phyloP scores from a whole-genome alignment of 2,113 vertebrate genomes.

The Eonycteris spelaea region DNA sequence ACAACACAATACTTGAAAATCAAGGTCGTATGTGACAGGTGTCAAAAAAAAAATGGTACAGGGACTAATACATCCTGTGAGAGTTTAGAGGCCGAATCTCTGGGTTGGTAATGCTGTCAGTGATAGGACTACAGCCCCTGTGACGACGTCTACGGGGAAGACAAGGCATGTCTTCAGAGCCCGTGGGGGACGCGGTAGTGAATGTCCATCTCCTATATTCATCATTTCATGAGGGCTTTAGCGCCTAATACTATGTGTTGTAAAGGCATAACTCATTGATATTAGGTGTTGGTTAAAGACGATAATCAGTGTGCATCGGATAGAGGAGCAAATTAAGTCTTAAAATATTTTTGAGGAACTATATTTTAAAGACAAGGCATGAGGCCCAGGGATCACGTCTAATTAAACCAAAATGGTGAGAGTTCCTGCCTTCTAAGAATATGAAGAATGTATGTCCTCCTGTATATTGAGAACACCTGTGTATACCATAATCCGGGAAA shows the following conservation, averaged over 20 bases:
- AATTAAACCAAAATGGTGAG: not conserved
- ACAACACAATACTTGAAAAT: not conserved
- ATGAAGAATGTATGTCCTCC: not conserved
- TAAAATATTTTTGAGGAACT: not conserved
- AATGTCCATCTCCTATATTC: not conserved
- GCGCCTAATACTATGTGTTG: not conserved
- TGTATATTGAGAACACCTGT: not conserved
- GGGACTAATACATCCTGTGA: not conserved
- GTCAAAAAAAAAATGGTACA: not conserved
- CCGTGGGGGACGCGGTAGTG: not conserved
- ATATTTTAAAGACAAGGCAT: not conserved
- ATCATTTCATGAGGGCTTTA: not conserved
- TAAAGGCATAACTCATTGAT: not conserved
- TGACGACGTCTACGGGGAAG: not conserved
- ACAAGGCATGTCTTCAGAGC: not conserved
- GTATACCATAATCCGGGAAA: not conserved
- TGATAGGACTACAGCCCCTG: not conserved
- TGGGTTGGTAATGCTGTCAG: not conserved
- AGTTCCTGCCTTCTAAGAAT: not conserved
- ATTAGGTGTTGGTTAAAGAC: not conserved
- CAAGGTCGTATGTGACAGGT: not conserved
- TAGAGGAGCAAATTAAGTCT: not conserved
- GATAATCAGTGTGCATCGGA: not conserved
- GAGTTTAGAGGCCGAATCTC: not conserved
- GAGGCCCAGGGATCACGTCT: not conserved